Percentiles rank a stretch among this genome's conserved stretches.
Conservation (phyloP, 2,113 vertebrate genomes). For the Corvus moneduloides region DNA sequence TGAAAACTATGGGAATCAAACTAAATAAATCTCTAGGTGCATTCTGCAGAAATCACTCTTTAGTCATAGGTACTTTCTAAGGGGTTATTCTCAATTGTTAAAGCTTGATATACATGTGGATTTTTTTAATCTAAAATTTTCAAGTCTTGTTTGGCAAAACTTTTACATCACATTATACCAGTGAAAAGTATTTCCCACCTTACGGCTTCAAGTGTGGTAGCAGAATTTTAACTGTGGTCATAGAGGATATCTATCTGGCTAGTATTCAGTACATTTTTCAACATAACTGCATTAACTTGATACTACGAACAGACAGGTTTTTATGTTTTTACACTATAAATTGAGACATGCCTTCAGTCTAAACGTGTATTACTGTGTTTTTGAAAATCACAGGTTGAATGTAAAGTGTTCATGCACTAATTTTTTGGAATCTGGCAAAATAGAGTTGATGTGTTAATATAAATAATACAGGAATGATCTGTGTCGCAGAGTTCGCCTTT, state of each 20-base stretch:
- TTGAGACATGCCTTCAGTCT: neutral
- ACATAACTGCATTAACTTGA: neutral
- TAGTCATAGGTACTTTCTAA: neutral
- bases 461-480: neutral
- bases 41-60: neutral
- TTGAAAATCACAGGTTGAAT: neutral
- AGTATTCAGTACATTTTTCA: neutral
- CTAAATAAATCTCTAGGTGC: neutral
- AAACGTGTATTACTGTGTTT: neutral
- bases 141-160: neutral
- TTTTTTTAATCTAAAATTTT: neutral
- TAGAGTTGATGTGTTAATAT: neutral
- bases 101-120: rapidly evolving
- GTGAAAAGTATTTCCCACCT: neutral
- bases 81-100: neutral
- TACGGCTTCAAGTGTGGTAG: neutral
- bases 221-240: neutral
- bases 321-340: neutral
- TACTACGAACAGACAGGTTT: neutral
- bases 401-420: neutral
- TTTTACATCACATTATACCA: neutral
- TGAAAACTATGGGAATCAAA: neutral
- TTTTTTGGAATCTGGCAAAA: neutral
- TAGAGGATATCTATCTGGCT: neutral
- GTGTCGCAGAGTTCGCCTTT: neutral